These are phyloP conservation scores for Leptura quadrifasciata DNA, from an alignment of 2,888 invertebrate genomes.

Conservation along the genomic window DNA sequence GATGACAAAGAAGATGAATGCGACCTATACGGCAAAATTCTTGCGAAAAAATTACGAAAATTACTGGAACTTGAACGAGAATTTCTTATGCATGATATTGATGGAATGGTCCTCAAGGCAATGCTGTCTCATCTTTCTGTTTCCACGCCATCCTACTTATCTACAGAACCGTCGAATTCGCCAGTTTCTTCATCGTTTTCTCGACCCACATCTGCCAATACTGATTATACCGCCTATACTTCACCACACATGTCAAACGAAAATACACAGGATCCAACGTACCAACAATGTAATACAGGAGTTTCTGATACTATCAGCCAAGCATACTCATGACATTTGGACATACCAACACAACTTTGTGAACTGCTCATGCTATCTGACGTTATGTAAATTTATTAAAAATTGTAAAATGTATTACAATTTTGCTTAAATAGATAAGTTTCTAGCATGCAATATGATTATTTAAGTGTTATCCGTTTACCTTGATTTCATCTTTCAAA, in stretches of 20 bases:
- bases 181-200: conserved; percentile 8
- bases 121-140: background rate
- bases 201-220: background rate
- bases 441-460: conserved; percentile 2
- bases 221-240: background rate
- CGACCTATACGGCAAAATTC: conserved; percentile 21
- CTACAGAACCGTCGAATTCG: conserved; percentile 5
- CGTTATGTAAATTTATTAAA: no score
- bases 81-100: conserved; percentile 23
- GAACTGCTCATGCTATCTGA: background rate
- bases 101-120: conserved; percentile 12
- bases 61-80: conserved; percentile 13
- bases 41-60: conserved; percentile 26
- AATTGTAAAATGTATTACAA: background rate
- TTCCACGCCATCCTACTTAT: conserved; percentile 1
- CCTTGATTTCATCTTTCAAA: conserved; percentile 17
- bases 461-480: conserved; percentile 12
- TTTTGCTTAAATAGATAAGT: background rate
- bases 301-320: background rate
- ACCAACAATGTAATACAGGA: background rate
- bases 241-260: background rate
- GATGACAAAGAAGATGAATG: conserved; percentile 27
- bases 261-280: background rate
- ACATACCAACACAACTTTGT: background rate
- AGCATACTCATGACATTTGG: background rate